Percentiles rank a stretch among this genome's conserved stretches.
Conservation (phyloP, 2,888 invertebrate genomes). For the Caenorhabditis sp. region DNA sequence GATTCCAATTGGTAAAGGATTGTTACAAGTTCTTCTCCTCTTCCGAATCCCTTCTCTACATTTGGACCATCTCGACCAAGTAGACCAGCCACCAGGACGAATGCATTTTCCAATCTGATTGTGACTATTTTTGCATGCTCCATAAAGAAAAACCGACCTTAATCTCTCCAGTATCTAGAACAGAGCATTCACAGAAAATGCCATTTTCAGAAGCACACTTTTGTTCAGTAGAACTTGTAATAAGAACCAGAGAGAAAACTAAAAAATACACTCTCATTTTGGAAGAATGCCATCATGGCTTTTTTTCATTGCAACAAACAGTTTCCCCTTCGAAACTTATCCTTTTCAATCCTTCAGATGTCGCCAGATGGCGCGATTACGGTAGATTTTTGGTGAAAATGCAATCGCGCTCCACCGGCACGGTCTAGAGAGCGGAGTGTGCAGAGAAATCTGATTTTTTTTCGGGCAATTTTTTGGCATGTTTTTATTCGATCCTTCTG, state of each 20-base stretch:
- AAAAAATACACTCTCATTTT: not conserved
- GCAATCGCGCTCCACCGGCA: not conserved
- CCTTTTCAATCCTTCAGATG: slow-evolving; percentile 52
- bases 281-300: not conserved
- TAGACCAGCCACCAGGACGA: slow-evolving; percentile 57
- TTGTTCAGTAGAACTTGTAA: not conserved
- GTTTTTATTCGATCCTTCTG: not conserved
- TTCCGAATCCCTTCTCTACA: slow-evolving; percentile 59
- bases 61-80: slow-evolving; percentile 64
- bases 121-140: not conserved
- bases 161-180: slow-evolving; percentile 6
- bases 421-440: slow-evolving; percentile 6
- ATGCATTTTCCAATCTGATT: slow-evolving; percentile 53
- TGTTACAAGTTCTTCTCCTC: slow-evolving; percentile 52
- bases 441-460: slow-evolving; percentile 7
- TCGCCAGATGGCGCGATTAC: slow-evolving; percentile 51
- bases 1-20: slow-evolving; percentile 35
- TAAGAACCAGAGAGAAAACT: not conserved
- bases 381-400: slow-evolving; percentile 8
- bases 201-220: slow-evolving; percentile 49
- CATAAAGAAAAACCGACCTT: slow-evolving; percentile 4
- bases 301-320: slow-evolving; percentile 14
- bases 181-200: slow-evolving; percentile 47
- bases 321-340: not conserved
- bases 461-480: not conserved